These are phyloP conservation scores for Luperina testacea DNA, from an alignment of 2,888 invertebrate genomes.

Conservation along the genomic window DNA sequence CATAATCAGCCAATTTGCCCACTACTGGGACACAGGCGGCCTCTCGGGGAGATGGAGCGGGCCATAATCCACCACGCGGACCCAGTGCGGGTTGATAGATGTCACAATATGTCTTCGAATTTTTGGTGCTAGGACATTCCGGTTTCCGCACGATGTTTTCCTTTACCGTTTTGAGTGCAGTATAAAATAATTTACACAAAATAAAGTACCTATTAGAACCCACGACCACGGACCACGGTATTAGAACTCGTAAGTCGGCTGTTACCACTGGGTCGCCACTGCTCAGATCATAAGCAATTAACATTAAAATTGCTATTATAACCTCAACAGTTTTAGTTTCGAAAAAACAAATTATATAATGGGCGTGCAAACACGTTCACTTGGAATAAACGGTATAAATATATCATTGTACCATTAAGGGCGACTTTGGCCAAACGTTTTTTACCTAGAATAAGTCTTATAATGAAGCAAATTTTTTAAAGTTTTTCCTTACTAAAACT, in stretches of 20 bases:
- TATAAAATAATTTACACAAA: not conserved
- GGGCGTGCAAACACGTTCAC: too few relatives aligned
- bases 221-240: not conserved
- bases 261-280: not conserved
- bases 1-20: not conserved
- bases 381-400: too few relatives aligned
- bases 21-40: not conserved
- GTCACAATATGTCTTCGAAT: not conserved
- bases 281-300: constrained; percentile 20
- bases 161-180: too few relatives aligned
- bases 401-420: too few relatives aligned
- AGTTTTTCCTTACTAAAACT: too few relatives aligned
- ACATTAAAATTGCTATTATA: constrained; percentile 55
- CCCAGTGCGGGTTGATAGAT: not conserved
- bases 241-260: not conserved
- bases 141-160: too few relatives aligned
- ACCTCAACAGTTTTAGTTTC: too few relatives aligned
- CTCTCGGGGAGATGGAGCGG: not conserved
- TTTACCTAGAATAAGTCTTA: too few relatives aligned
- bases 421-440: too few relatives aligned
- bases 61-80: not conserved
- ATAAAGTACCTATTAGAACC: not conserved
- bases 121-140: not conserved
- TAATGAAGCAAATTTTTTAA: too few relatives aligned
- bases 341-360: too few relatives aligned